Conservation (phyloP, 2,888 invertebrate species). For the Salpingus planirostris region DNA sequence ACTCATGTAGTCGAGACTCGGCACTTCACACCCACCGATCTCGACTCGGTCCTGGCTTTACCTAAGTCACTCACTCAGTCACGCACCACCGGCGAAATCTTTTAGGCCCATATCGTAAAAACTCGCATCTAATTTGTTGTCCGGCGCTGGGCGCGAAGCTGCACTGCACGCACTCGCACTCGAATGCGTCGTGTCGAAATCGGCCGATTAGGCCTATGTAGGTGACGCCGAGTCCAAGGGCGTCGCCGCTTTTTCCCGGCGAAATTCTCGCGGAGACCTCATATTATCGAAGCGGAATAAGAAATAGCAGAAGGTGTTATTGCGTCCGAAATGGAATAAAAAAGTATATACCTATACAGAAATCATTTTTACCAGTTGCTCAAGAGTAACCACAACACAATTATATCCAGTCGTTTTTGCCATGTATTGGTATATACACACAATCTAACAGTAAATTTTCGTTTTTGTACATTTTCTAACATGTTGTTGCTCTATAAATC, state of each 20-base stretch:
- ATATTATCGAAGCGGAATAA: not conserved
- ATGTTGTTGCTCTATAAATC: constrained; percentile 10
- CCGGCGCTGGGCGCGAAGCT: not conserved
- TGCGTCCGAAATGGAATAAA: constrained; percentile 11
- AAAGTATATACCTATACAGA: constrained; percentile 6
- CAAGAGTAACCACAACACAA: constrained; percentile 17
- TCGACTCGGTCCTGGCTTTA: constrained; percentile 9
- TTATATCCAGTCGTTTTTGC: constrained; percentile 16
- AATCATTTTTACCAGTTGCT: constrained; percentile 14
- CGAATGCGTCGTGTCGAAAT: no score
- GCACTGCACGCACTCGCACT: no score
- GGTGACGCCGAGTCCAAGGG: no score
- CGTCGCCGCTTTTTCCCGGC: no score
- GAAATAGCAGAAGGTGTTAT: constrained; percentile 5
- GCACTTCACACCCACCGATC: constrained; percentile 18
- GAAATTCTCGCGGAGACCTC: no score
- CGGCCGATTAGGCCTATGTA: no score
- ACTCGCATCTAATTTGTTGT: constrained; percentile 12
- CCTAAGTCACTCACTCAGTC: constrained; percentile 14
- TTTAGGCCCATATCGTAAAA: constrained; percentile 13
- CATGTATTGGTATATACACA: constrained; percentile 10
- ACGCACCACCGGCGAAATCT: constrained; percentile 15
- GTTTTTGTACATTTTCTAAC: no score
- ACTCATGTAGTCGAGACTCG: constrained; percentile 17
- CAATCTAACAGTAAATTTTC: constrained; percentile 15